Percentiles rank a stretch among this genome's conserved stretches.
Evolutionary conservation across 2,797 vertebrate species (phyloP).

Genomic region (Phoxinus dragarum): DNA sequence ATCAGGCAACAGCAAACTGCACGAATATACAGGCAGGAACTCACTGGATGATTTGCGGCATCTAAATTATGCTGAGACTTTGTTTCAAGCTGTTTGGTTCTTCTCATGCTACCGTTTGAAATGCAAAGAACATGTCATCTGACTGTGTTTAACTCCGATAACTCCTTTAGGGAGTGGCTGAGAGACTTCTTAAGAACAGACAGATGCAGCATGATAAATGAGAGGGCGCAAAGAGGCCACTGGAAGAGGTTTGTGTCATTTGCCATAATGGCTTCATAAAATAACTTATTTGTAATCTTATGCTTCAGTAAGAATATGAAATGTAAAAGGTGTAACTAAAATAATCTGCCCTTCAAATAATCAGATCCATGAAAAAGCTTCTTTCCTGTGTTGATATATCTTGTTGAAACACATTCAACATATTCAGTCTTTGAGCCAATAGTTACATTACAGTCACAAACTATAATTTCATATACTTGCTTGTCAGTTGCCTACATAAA

Average conservation of each 20-base stretch:
- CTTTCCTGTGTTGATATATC: not conserved
- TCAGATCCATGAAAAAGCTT: not conserved
- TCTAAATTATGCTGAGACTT: conserved; percentile 5
- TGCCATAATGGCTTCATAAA: not conserved
- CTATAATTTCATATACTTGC: not conserved
- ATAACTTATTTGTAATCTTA: not conserved
- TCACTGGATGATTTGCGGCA: not conserved
- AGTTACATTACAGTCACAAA: not conserved
- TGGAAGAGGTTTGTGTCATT: not conserved
- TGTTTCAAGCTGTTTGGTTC: not conserved
- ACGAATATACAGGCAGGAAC: not conserved
- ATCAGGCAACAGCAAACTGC: not conserved
- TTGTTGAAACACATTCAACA: not conserved
- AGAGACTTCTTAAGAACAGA: not conserved
- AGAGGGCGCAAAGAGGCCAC: not conserved
- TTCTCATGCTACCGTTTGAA: conserved; percentile 6
- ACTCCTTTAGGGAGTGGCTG: not conserved
- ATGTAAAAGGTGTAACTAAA: not conserved
- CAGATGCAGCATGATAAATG: conserved; percentile 9
- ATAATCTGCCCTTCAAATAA: not conserved
- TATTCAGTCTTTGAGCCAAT: not conserved
- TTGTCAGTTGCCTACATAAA: not conserved
- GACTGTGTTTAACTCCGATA: conserved; percentile 27
- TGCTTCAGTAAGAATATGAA: not conserved
- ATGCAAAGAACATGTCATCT: conserved; percentile 9